Base-by-base conservation (phyloP, 2,888 invertebrate species). In the Cryptophagus acutangulus region DNA sequence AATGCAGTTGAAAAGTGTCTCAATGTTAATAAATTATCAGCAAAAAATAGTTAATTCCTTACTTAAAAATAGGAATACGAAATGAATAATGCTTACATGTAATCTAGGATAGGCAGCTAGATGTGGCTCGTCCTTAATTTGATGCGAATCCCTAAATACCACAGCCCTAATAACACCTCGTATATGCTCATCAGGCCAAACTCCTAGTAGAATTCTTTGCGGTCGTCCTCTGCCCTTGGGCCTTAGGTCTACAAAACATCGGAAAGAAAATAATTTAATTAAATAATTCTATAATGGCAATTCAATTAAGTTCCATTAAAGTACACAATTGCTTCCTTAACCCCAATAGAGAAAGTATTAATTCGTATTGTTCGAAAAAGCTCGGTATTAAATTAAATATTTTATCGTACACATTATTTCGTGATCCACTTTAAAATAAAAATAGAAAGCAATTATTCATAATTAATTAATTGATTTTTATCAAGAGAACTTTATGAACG, bases 111-210 rank as follows among this genome's bases (percentile, higher is more conserved):
- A 80, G n/a, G n/a, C n/a, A 17, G 70, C 69, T 52, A 80, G 61
- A 55, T 76, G 77, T 37, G 77, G 72, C 58, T 87, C 84, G 58
- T 87, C 87, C 67, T 87, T 87, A 62, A 85, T 76, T 68, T 84
- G 84, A 65, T 84, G 82, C 9, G 85, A 83, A 73, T 92, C 92
- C 59, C 91, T 78, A 75, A 92, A 92, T 44, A 92, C 92, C 38
- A 92, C 91, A 42, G 91, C 88, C 61, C 91, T 80, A 62, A 92
- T 91, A 39, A 92, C 92, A 48, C 89, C 89, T 64, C 89, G 84
- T 68, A 92, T 91, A 71, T 91, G 91, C 66, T 91, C 91, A 70
- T 92, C 91, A 6, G 92, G 91, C 92, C 92, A 92, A 46, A 90
- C 87, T 47, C 92, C 92, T 53, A 92, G 74, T 54, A 92, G 74